These are phyloP conservation scores for Callipepla californica DNA, from an alignment of 2,113 vertebrate genomes.

Conservation along the genomic window DNA sequence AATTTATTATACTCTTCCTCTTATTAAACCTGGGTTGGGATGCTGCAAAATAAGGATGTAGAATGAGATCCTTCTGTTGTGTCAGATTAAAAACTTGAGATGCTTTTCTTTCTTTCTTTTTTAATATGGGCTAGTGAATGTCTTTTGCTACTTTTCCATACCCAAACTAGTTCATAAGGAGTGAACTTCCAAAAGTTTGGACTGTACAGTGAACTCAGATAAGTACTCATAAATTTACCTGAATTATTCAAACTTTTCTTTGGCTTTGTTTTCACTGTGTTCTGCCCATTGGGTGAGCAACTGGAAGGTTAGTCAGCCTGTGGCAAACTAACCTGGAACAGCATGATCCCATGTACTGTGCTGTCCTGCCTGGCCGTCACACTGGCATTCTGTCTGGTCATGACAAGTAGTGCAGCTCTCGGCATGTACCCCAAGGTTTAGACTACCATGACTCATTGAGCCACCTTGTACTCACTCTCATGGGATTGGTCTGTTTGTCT, in stretches of 20 bases:
- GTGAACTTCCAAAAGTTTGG: conserved; percentile 63
- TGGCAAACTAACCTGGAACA: conserved; percentile 51
- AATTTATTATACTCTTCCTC: neutral
- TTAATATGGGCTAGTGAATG: conserved; percentile 28
- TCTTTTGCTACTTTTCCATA: conserved; percentile 60
- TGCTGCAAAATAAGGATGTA: neutral
- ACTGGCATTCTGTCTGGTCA: conserved; percentile 41
- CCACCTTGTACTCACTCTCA: conserved; percentile 10
- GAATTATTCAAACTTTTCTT: conserved; percentile 48
- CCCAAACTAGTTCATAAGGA: conserved; percentile 60
- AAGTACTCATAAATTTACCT: conserved; percentile 55
- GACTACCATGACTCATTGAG: conserved; percentile 40
- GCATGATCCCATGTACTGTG: conserved; percentile 53
- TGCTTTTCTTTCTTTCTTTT: neutral
- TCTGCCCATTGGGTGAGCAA: conserved; percentile 43
- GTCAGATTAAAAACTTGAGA: neutral
- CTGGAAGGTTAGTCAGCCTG: conserved; percentile 51
- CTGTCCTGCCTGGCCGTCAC: conserved; percentile 34
- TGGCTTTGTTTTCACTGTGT: conserved; percentile 59
- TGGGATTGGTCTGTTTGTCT: neutral
- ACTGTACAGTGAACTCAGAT: conserved; percentile 54
- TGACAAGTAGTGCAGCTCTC: conserved; percentile 49
- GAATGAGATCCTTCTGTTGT: neutral
- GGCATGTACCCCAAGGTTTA: conserved; percentile 18
- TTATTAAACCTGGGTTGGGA: neutral